Evolutionary conservation across 2,113 vertebrate genomes (phyloP).

Genomic region (Delphinus delphis): DNA sequence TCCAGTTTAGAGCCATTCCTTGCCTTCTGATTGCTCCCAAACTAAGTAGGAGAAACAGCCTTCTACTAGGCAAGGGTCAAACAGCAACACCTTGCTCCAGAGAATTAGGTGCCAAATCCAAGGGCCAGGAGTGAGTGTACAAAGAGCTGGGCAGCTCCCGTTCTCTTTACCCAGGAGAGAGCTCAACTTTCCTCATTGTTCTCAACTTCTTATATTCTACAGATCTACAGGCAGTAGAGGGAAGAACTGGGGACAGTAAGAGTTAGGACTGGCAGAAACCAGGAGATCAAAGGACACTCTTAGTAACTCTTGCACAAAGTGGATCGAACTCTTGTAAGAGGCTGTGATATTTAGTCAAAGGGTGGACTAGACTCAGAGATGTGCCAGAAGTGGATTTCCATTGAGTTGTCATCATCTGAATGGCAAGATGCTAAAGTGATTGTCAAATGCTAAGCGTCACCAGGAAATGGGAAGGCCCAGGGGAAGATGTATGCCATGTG

Average conservation of each 20-base stretch:
- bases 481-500: not conserved
- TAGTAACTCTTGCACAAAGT: not conserved
- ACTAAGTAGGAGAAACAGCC: not conserved
- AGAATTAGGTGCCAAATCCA: not conserved
- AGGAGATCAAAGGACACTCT: not conserved
- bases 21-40: not conserved
- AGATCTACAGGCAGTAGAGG: not conserved
- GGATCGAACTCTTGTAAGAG: not conserved
- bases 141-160: not conserved
- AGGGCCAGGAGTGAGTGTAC: not conserved
- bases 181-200: not conserved
- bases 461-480: not conserved
- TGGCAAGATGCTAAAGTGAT: not conserved
- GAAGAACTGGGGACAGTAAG: not conserved
- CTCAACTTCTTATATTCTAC: not conserved
- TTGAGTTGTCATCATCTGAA: conserved; percentile 4
- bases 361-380: not conserved
- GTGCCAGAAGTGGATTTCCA: not conserved
- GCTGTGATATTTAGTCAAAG: conserved; percentile 16
- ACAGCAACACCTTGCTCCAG: not conserved
- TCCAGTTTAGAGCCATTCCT: not conserved
- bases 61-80: not conserved
- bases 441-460: not conserved
- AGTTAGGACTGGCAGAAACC: not conserved
- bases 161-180: not conserved